Evolutionary conservation across 2,797 vertebrate species (phyloP).

Genomic region (Enteromius paludinosus): DNA sequence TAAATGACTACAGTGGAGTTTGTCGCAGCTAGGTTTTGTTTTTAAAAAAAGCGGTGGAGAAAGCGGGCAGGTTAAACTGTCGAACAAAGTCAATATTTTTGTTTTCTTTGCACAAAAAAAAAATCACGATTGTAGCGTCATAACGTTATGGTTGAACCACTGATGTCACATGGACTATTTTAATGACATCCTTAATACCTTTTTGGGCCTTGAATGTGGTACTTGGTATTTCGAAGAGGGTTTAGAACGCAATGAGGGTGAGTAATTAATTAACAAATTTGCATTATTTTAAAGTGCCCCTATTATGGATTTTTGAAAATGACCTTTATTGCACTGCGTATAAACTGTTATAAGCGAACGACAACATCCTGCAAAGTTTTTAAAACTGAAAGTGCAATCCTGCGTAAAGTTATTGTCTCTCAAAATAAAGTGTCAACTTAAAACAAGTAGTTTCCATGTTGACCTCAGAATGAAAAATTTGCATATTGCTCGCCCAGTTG

Average conservation of each 20-base stretch:
- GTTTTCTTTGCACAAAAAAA: background rate
- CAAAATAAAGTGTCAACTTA: too few relatives aligned
- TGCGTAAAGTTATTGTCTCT: too few relatives aligned
- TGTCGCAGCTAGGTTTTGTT: background rate
- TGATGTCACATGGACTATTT: background rate
- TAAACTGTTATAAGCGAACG: too few relatives aligned
- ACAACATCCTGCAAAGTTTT: too few relatives aligned
- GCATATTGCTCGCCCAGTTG: too few relatives aligned
- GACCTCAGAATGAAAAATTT: too few relatives aligned
- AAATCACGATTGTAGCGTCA: background rate
- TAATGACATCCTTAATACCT: background rate
- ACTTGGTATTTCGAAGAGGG: background rate
- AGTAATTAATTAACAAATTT: background rate
- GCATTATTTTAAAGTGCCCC: background rate
- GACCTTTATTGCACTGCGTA: too few relatives aligned
- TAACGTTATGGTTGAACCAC: background rate
- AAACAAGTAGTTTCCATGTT: too few relatives aligned
- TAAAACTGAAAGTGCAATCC: too few relatives aligned
- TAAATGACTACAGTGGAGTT: background rate
- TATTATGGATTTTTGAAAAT: too few relatives aligned
- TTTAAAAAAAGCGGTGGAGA: background rate
- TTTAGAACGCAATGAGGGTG: background rate
- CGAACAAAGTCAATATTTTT: background rate
- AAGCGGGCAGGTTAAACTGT: background rate
- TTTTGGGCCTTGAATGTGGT: background rate